Conservation (phyloP, 2,797 vertebrate species). For the Limnodromus scolopaceus region DNA sequence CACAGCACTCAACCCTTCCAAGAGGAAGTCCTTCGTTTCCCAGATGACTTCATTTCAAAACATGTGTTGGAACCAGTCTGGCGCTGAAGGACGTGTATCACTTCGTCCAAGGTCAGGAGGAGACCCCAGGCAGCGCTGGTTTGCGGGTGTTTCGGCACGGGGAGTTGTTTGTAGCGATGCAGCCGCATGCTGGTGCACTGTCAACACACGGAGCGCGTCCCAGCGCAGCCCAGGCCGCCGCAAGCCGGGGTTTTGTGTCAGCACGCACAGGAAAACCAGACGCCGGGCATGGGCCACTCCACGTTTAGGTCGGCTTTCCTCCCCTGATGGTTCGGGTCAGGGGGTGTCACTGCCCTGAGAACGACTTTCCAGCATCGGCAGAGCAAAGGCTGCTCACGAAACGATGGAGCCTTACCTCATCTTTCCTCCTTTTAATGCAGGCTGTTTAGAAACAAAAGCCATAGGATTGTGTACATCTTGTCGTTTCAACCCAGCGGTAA, state of each 20-base stretch:
- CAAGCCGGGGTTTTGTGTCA: background rate
- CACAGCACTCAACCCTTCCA: background rate
- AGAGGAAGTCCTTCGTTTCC: background rate
- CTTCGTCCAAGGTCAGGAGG: background rate
- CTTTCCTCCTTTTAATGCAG: background rate
- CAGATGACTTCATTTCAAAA: background rate
- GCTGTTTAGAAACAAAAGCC: background rate
- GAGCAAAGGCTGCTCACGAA: background rate
- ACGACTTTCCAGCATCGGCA: background rate
- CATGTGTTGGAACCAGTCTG: background rate
- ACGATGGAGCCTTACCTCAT: background rate
- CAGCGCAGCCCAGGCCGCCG: accelerated
- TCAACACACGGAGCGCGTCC: accelerated
- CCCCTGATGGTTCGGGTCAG: background rate
- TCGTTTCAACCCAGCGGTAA: background rate
- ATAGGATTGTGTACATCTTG: background rate
- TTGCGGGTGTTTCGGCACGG: accelerated
- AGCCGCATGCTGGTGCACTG: accelerated
- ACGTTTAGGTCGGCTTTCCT: background rate
- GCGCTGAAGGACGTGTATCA: background rate
- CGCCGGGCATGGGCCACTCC: background rate
- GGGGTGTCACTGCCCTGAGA: background rate
- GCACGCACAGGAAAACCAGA: background rate
- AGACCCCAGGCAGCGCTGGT: background rate
- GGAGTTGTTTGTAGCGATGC: background rate